These are phyloP conservation scores for Ptilonorhynchus violaceus DNA, from an alignment of 2,113 vertebrate species.

Conservation along the genomic window DNA sequence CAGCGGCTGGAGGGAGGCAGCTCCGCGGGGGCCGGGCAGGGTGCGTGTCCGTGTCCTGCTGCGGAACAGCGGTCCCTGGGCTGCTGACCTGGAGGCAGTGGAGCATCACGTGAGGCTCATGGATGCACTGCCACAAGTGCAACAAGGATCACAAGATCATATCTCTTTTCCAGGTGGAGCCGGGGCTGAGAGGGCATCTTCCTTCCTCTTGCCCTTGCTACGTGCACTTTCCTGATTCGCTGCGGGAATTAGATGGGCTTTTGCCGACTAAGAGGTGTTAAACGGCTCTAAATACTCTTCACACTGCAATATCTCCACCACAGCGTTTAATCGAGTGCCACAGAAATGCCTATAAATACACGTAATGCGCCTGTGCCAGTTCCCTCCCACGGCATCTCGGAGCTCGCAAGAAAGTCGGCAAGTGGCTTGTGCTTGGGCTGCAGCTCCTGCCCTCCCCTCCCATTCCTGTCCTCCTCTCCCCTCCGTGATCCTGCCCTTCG, in stretches of 20 bases:
- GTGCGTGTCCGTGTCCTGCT: not conserved
- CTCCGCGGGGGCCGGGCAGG: not conserved
- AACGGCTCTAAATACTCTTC: conserved; percentile 52
- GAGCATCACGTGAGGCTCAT: accelerated
- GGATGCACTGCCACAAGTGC: not conserved
- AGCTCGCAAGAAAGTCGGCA: not conserved
- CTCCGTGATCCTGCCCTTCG: not conserved
- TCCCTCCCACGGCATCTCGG: conserved; percentile 36
- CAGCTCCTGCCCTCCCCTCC: not conserved
- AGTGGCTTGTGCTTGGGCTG: conserved; percentile 5
- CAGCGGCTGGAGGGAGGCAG: not conserved
- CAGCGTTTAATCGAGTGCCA: conserved; percentile 58
- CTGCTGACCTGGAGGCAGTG: not conserved
- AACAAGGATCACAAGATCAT: not conserved
- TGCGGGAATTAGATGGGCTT: conserved; percentile 34
- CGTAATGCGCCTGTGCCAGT: conserved; percentile 17
- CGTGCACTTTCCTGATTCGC: not conserved
- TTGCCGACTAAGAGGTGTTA: conserved; percentile 54
- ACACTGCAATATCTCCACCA: conserved; percentile 41
- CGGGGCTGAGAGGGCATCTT: not conserved
- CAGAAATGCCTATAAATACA: conserved; percentile 59
- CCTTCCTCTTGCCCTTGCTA: not conserved
- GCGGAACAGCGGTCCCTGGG: accelerated
- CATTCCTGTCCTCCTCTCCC: not conserved
- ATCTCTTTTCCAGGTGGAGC: not conserved